These are phyloP conservation scores for Drosophila chauvacae DNA, from an alignment of 1,140 invertebrate genomes.

Conservation along the genomic window DNA sequence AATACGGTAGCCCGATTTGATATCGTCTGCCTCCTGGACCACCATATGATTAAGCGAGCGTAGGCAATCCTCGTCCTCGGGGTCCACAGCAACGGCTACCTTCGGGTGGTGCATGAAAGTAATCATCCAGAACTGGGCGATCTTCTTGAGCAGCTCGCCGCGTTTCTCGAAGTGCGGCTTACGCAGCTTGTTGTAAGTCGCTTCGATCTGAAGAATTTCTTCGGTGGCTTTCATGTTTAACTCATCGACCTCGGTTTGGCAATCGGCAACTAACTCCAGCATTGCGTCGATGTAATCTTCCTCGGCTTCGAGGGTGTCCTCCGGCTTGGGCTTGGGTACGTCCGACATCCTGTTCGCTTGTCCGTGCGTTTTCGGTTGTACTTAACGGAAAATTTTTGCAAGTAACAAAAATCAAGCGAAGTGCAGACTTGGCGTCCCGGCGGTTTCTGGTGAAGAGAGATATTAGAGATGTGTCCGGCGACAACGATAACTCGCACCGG, in stretches of 20 bases:
- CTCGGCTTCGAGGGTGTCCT: not conserved
- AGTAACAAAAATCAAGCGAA: not conserved
- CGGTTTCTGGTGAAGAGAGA: not conserved
- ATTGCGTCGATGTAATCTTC: conserved; percentile 38
- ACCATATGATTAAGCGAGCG: conserved; percentile 92
- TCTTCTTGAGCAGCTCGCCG: conserved; percentile 92
- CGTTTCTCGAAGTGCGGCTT: conserved; percentile 94
- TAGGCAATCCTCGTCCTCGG: conserved; percentile 94
- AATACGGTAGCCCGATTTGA: conserved; percentile 94
- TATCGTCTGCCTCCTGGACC: conserved; percentile 95
- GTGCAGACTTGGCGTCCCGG: not conserved
- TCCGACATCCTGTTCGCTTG: conserved; percentile 67
- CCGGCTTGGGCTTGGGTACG: conserved; percentile 73
- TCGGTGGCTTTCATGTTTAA: conserved; percentile 94
- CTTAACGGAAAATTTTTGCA: conserved; percentile 21
- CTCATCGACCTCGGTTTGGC: conserved; percentile 92
- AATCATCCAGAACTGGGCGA: conserved; percentile 96
- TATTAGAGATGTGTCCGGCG: not conserved
- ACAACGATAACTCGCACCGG: not conserved
- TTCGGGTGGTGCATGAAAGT: conserved; percentile 96
- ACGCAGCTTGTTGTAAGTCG: conserved; percentile 95
- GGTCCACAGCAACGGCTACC: conserved; percentile 92
- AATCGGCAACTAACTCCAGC: conserved; percentile 91
- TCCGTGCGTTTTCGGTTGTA: not conserved
- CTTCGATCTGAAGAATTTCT: conserved; percentile 95